Evolutionary conservation across 53 echinoderm and acorn worm genomes (phyloP).

Genomic region (Antedon mediterranea): DNA sequence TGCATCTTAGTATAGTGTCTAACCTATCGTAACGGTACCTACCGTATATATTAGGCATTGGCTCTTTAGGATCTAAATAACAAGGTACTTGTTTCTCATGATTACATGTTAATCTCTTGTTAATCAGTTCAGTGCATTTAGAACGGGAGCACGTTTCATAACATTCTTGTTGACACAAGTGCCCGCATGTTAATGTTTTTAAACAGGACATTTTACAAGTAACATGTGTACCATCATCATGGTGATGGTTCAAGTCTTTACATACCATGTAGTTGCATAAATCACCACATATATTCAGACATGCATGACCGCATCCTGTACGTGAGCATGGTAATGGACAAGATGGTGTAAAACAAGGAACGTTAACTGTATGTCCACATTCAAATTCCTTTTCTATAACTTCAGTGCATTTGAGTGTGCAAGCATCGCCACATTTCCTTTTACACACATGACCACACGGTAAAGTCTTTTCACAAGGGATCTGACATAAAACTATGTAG

Average conservation of each 20-base stretch:
- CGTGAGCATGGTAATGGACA: conserved; percentile 19
- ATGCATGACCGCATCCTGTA: conserved; percentile 33
- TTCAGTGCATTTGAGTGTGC: conserved; percentile 11
- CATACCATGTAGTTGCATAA: conserved; percentile 37
- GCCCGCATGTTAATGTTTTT: conserved; percentile 46
- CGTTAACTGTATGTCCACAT: conserved; percentile 39
- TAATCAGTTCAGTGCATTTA: conserved; percentile 25
- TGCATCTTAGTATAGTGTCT: too few species aligned
- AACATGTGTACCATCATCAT: conserved; percentile 12
- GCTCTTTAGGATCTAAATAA: too few species aligned
- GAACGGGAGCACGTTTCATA: conserved; percentile 25
- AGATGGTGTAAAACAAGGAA: conserved; percentile 20
- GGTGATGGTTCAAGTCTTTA: conserved; percentile 20
- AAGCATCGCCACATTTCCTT: conserved; percentile 17
- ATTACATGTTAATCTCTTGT: neutral
- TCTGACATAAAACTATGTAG: neutral
- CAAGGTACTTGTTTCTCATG: too few species aligned
- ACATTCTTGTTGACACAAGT: conserved; percentile 48
- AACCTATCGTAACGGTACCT: too few species aligned
- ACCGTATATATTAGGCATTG: too few species aligned
- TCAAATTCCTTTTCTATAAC: conserved; percentile 20
- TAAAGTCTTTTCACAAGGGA: conserved; percentile 28
- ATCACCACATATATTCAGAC: conserved; percentile 47
- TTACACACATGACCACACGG: conserved; percentile 29
- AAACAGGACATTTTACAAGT: conserved; percentile 31